Percentiles rank a stretch among this genome's conserved stretches.
Conservation (phyloP, 2,797 vertebrate species). For the Eospalax fontanierii region DNA sequence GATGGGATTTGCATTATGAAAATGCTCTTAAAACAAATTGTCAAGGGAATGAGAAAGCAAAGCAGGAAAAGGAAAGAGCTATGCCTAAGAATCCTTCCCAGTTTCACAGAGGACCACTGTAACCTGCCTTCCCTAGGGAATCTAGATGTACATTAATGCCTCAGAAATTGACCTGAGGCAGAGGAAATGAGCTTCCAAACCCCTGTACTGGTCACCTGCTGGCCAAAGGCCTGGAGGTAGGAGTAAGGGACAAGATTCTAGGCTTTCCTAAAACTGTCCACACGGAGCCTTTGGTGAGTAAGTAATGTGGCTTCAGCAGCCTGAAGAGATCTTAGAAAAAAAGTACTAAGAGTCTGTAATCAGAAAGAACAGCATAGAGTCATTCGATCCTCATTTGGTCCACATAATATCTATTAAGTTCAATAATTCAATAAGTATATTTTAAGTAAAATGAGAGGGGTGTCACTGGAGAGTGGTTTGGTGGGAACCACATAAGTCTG, state of each 20-base stretch:
- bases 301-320: background rate
- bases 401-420: too few species aligned
- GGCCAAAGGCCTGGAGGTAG: background rate
- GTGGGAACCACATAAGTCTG: too few species aligned
- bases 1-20: background rate
- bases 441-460: too few species aligned
- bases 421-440: too few species aligned
- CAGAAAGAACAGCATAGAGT: background rate
- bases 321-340: background rate
- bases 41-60: background rate
- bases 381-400: too few species aligned
- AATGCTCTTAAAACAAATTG: slow-evolving; percentile 51
- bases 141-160: background rate
- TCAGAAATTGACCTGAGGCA: background rate
- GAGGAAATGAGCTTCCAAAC: background rate
- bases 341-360: background rate
- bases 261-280: too few species aligned
- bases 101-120: background rate
- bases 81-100: background rate
- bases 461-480: too few species aligned
- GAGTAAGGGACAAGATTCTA: too few species aligned
- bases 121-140: background rate
- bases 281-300: background rate
- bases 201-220: background rate
- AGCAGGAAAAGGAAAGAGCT: background rate